Percentiles rank a stretch among this genome's conserved stretches.
Evolutionary conservation across 1,140 invertebrate genomes (phyloP).

Genomic region (Druon quercuslanigerum): DNA sequence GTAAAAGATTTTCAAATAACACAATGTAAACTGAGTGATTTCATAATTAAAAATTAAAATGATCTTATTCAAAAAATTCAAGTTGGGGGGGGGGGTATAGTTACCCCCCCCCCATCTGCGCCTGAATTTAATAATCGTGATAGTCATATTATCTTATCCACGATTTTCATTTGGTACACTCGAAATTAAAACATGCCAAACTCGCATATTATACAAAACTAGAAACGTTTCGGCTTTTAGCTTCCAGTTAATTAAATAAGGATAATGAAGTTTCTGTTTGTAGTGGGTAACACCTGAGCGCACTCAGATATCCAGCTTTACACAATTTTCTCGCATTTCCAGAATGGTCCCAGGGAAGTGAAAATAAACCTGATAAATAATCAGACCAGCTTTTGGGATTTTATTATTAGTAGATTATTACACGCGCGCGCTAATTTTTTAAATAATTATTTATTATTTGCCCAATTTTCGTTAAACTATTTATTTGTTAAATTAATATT

Average conservation of each 20-base stretch:
- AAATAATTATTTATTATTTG: too few species aligned
- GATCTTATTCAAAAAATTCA: too few species aligned
- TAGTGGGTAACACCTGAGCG: conserved; percentile 1
- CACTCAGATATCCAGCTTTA: background rate
- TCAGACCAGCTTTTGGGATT: background rate
- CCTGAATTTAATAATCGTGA: background rate
- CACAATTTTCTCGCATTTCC: background rate
- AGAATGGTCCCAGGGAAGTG: background rate
- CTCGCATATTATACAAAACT: background rate
- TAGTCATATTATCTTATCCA: background rate
- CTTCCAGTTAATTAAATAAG: conserved; percentile 4
- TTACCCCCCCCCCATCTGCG: too few species aligned
- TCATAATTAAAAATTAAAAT: too few species aligned
- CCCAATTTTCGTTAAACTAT: too few species aligned
- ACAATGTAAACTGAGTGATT: too few species aligned
- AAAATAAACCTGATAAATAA: background rate
- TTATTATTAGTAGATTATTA: too few species aligned
- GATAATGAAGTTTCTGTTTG: conserved; percentile 4
- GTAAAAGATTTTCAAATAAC: too few species aligned
- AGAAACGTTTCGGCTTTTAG: background rate
- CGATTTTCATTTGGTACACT: background rate
- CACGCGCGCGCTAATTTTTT: too few species aligned
- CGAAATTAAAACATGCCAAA: background rate
- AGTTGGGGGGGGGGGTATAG: too few species aligned
- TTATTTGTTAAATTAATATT: too few species aligned